Evolutionary conservation across 2,113 vertebrate genomes (phyloP).

Genomic region (Istiophorus platypterus): DNA sequence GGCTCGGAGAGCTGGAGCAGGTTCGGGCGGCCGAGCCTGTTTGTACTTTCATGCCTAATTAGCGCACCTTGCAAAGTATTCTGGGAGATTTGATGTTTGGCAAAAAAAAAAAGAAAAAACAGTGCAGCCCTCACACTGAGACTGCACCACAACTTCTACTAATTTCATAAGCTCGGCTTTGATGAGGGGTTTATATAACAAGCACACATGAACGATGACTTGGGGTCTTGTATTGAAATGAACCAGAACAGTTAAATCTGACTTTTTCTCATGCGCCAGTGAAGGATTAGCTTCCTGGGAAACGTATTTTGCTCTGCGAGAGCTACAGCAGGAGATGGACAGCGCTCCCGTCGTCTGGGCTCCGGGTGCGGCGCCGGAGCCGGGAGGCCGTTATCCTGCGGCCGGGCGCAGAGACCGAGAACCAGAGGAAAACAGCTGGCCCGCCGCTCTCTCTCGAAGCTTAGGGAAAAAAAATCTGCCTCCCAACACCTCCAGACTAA

Average conservation of each 20-base stretch:
- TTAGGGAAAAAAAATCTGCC: neutral
- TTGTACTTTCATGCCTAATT: slow-evolving; percentile 78
- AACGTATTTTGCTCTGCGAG: neutral
- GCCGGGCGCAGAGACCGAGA: neutral
- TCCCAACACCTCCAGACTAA: neutral
- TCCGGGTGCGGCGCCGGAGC: neutral
- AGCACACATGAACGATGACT: slow-evolving; percentile 21
- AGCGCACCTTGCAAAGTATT: slow-evolving; percentile 64
- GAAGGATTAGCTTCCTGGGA: neutral
- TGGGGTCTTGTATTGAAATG: neutral
- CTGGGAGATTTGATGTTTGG: slow-evolving; percentile 65
- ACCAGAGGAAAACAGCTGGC: neutral
- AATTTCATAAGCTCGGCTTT: slow-evolving; percentile 23
- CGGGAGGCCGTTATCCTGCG: neutral
- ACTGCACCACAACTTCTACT: slow-evolving; percentile 6
- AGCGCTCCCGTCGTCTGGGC: neutral
- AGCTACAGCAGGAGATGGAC: neutral
- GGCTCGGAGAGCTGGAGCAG: neutral
- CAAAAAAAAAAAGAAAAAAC: too few relatives aligned
- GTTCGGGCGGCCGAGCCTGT: slow-evolving; percentile 60
- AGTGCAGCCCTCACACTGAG: slow-evolving; percentile 35
- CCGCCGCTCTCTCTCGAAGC: neutral
- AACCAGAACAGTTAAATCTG: neutral
- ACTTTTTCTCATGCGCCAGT: neutral
- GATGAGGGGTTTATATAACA: neutral